Base-by-base conservation (phyloP, 92 coral and sea anemone species). In the Blastomussa wellsi region DNA sequence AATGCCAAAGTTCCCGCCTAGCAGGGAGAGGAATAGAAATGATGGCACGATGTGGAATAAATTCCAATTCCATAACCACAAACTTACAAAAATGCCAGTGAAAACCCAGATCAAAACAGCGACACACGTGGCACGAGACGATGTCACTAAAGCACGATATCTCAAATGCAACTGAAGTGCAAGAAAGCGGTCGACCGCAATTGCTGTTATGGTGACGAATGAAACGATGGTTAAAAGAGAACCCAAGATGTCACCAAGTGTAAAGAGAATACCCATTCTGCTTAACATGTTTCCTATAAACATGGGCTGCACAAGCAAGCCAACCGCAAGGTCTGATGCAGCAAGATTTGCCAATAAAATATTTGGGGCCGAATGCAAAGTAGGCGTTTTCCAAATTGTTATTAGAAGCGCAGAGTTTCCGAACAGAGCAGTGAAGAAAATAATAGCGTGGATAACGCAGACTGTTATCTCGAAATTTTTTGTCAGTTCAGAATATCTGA, bases 321-420 rank as follows among this genome's bases (percentile, higher is more conserved):
- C 67, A n/a, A 60, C 67, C n/a, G 67, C 67, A 60, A 60, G 32
- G 67, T 60, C 67, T 60, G 67, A n/a, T n/a, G 26, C 31, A 60
- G 67, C 33, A 26, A 60, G 67, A 60, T 32, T 60, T 60, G 67
- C 32, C 22, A 60, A 32, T 8, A 60, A 60, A 32, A 60, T 60
- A 8, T 60, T 60, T 6, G 67, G 7, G 1, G 67, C 33, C 29
- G 67, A n/a, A 60, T 60, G 67, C 14, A 60, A n/a, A n/a, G 67
- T n/a, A n/a, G 67, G 5, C 22, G 33, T 60, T 32, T 60, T 60
- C 33, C 33, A 60, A 60, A 60, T 60, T 60, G 67, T n/a, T 60
- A n/a, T 60, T 26, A 59, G 29, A 59, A 59, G 20, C 13, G 32
- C 66, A 6, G 67, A 24, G 32, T 60, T 60, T 60, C 67, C 67